Base-by-base conservation (phyloP, 2,888 invertebrate genomes). In the Lepidochrysops patricia region DNA sequence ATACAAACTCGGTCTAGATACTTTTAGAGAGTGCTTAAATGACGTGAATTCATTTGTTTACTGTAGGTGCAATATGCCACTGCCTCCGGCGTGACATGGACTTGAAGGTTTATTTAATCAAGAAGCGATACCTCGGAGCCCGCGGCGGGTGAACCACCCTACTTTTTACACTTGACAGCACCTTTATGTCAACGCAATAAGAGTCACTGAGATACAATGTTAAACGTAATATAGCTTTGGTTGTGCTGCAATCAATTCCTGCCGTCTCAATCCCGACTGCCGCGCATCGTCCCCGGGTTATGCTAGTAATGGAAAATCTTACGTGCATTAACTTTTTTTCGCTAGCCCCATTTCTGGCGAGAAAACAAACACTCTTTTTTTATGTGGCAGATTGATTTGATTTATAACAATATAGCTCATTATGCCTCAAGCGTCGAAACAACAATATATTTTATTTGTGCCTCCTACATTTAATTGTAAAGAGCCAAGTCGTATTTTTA, bases 41-140 rank as follows among this genome's bases (percentile, higher is more conserved):
- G 43, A 43, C 43, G 19, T 43, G 43, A 43, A 43, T 43, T 23
- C 43, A 43, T 43, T 43, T 43, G 43, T 43, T 43, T 5, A 58
- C 26, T 54, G 52, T 54, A 60, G 68, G 81, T 83, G 80, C 80
- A 73, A 81, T 81, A 80, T 84, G 83, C 77, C 77, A 61, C 27
- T 63, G 80, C 85, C 82, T 72, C 75, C 71, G 84, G 85, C 84
- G 57, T 79, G 87, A 84, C 82, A 69, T 76, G 64, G 65, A 68
- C 72, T 70, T 84, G 86, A 85, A 84, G 81, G 80, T 88, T 87
- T 88, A 88, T 89, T 89, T 89, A 88, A 89, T 88, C 87, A 88
- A 83, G 83, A 69, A 77, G 78, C 75, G 69, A 75, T 76, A 75
- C 76, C 70, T 63, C 58, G 57, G 60, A 68, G 74, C 83, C 82